phyloP scores from a whole-genome alignment of 1,140 invertebrate genomes.

The Andricus grossulariae region DNA sequence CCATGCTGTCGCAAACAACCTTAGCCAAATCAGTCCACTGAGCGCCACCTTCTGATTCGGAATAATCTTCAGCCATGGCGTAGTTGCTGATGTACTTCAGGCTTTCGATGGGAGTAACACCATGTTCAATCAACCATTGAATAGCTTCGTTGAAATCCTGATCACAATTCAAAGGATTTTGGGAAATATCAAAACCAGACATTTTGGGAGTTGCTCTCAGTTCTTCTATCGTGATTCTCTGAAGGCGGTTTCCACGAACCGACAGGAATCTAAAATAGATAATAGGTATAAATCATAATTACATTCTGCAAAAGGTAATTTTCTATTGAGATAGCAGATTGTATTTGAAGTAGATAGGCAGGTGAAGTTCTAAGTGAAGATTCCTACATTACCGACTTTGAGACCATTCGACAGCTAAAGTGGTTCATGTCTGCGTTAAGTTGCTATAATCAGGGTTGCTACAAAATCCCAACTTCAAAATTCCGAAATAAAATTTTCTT shows the following conservation, averaged over 20 bases:
- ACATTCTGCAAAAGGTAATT: background rate
- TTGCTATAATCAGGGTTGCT: no score
- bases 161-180: slow-evolving; percentile 73
- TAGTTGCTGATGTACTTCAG: slow-evolving; percentile 40
- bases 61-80: slow-evolving; percentile 43
- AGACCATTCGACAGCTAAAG: no score
- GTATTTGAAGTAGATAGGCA: no score
- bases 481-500: no score
- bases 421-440: no score
- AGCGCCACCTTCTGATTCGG: slow-evolving; percentile 52
- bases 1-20: slow-evolving; percentile 60
- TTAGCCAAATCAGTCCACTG: slow-evolving; percentile 69
- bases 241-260: slow-evolving; percentile 64
- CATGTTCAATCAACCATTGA: slow-evolving; percentile 70
- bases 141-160: slow-evolving; percentile 69
- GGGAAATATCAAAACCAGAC: slow-evolving; percentile 66
- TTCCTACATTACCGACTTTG: no score
- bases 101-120: slow-evolving; percentile 65
- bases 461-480: no score
- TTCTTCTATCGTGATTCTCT: slow-evolving; percentile 69
- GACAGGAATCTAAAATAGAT: slow-evolving; percentile 62
- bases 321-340: background rate
- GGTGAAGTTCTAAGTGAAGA: no score
- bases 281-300: background rate
- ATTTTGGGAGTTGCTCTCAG: slow-evolving; percentile 68